Percentiles rank a stretch among this genome's conserved stretches.
Conservation (phyloP, 2,888 invertebrate genomes). For the Caenorhabditis japonica region DNA sequence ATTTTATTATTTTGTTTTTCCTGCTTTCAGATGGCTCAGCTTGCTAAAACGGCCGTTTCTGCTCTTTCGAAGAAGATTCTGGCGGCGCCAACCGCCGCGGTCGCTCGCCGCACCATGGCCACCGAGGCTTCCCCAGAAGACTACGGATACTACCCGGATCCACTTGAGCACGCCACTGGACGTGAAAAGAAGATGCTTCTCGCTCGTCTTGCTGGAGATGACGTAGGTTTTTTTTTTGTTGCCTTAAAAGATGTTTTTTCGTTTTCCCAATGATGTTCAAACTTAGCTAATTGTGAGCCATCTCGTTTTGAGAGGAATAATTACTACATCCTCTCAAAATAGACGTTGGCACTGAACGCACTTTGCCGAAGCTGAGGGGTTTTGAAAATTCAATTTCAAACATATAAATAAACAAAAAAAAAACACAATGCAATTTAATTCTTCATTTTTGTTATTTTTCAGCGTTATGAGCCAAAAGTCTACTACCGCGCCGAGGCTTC, state of each 20-base stretch:
- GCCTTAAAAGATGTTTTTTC: not conserved
- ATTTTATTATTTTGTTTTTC: slow-evolving; percentile 1
- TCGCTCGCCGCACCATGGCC: slow-evolving; percentile 64
- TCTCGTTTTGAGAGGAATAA: not conserved
- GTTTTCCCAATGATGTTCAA: slow-evolving; percentile 29
- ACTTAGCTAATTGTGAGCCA: slow-evolving; percentile 44
- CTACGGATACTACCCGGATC: slow-evolving; percentile 82
- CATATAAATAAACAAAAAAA: not conserved
- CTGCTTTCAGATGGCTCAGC: slow-evolving; percentile 62
- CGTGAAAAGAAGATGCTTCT: slow-evolving; percentile 90
- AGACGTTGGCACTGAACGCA: slow-evolving; percentile 16
- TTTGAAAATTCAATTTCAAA: not conserved
- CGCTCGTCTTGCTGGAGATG: slow-evolving; percentile 88
- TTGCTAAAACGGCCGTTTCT: slow-evolving; percentile 62
- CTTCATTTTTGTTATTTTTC: slow-evolving; percentile 29
- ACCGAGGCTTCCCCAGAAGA: slow-evolving; percentile 76
- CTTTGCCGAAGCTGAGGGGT: slow-evolving; percentile 34
- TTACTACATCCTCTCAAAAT: not conserved
- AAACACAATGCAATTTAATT: too few relatives aligned
- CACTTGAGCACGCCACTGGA: slow-evolving; percentile 92
- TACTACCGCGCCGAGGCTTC: slow-evolving; percentile 80
- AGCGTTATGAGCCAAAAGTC: slow-evolving; percentile 77
- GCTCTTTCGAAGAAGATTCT: slow-evolving; percentile 59
- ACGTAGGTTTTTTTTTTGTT: slow-evolving; percentile 79
- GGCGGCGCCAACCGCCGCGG: slow-evolving; percentile 44